phyloP scores from a whole-genome alignment of 2,888 invertebrate species.

The Diadegma fenestrale region DNA sequence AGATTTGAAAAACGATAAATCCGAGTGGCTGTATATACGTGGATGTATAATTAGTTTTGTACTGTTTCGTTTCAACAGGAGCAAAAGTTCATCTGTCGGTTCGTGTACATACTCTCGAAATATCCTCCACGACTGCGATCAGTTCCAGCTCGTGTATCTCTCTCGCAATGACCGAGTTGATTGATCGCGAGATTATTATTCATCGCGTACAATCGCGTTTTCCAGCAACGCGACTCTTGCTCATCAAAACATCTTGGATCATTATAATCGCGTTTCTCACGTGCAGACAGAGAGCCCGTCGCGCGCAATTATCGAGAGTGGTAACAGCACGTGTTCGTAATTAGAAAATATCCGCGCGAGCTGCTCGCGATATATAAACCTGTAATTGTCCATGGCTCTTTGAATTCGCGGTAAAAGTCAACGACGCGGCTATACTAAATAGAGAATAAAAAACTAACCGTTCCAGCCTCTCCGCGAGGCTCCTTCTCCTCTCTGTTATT shows the following conservation, averaged over 20 bases:
- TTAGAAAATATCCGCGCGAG: slow-evolving; percentile 56
- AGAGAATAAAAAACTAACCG: slow-evolving; percentile 22
- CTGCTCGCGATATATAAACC: slow-evolving; percentile 6
- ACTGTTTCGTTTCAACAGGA: slow-evolving; percentile 42
- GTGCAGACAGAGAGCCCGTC: slow-evolving; percentile 5
- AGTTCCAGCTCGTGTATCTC: slow-evolving; percentile 10
- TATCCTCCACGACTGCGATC: background rate
- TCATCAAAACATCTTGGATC: slow-evolving; percentile 10
- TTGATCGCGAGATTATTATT: slow-evolving; percentile 59
- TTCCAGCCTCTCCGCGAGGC: slow-evolving; percentile 32
- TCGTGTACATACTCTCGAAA: background rate
- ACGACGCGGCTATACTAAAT: background rate
- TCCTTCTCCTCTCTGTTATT: no score
- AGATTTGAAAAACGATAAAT: slow-evolving; percentile 48
- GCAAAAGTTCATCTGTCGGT: slow-evolving; percentile 30
- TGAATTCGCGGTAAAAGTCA: slow-evolving; percentile 39
- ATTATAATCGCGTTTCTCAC: slow-evolving; percentile 41
- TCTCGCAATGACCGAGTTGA: slow-evolving; percentile 48
- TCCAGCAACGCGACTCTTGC: no score
- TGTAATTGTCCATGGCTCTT: slow-evolving; percentile 34
- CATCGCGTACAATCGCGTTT: slow-evolving; percentile 41
- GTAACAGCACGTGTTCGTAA: slow-evolving; percentile 52
- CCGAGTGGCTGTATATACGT: slow-evolving; percentile 11
- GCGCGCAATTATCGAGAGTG: slow-evolving; percentile 55
- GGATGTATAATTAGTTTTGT: slow-evolving; percentile 52